These are phyloP conservation scores for Ephestia elutella DNA, from an alignment of 1,140 invertebrate genomes.

Conservation along the genomic window DNA sequence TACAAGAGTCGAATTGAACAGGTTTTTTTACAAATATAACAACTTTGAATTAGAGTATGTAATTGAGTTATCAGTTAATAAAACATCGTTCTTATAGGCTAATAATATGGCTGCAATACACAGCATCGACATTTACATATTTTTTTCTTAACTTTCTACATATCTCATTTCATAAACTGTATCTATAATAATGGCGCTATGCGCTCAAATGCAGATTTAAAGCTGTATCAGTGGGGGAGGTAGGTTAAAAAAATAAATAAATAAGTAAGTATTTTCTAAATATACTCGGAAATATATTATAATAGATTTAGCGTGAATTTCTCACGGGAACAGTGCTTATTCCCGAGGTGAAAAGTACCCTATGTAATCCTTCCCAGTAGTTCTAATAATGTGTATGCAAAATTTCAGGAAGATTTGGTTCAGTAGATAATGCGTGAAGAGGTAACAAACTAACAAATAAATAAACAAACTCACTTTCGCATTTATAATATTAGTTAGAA, in stretches of 20 bases:
- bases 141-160: constrained; percentile 1
- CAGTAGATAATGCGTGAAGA: too few species aligned
- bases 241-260: background rate
- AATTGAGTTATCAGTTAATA: background rate
- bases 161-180: background rate
- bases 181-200: background rate
- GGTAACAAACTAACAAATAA: too few species aligned
- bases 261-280: too few species aligned
- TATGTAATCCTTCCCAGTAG: too few species aligned
- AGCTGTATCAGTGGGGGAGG: background rate
- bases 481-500: too few species aligned
- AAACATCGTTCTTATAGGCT: background rate
- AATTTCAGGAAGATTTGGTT: too few species aligned
- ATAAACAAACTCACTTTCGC: too few species aligned
- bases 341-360: too few species aligned
- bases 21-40: background rate
- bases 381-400: too few species aligned
- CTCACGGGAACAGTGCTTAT: too few species aligned
- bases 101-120: background rate
- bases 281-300: too few species aligned
- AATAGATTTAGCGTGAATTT: too few species aligned
- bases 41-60: background rate
- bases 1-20: background rate
- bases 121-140: background rate
- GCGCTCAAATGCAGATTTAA: background rate